phyloP scores from a whole-genome alignment of 2,888 invertebrate species.

The Acleris laterana region DNA sequence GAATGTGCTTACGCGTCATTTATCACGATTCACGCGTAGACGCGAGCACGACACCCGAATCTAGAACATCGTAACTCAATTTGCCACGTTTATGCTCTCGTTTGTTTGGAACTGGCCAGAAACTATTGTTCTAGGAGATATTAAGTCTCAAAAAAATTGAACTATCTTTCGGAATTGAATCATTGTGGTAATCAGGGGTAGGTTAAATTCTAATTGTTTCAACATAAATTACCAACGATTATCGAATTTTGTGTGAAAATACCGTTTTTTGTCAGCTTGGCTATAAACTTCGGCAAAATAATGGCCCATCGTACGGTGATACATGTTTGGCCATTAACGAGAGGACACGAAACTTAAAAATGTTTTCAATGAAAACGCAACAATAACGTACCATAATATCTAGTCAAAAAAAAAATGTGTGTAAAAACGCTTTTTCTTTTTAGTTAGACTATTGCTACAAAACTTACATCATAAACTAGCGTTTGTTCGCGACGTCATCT shows the following conservation, averaged over 20 bases:
- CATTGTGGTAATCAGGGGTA: too few relatives aligned
- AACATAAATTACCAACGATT: not conserved
- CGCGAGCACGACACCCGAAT: slow-evolving; percentile 36
- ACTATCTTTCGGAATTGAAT: too few relatives aligned
- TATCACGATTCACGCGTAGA: slow-evolving; percentile 49
- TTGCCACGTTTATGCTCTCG: slow-evolving; percentile 25
- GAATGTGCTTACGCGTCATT: slow-evolving; percentile 52
- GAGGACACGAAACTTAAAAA: slow-evolving; percentile 8
- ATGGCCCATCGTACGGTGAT: slow-evolving; percentile 19
- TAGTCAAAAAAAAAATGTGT: too few relatives aligned
- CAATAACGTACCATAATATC: not conserved
- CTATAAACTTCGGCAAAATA: slow-evolving; percentile 26
- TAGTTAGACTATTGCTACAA: too few relatives aligned
- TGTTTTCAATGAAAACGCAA: not conserved
- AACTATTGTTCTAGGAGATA: too few relatives aligned
- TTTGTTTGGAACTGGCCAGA: slow-evolving; percentile 18
- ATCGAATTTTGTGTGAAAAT: not conserved
- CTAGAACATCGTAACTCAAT: slow-evolving; percentile 34
- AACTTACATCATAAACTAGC: too few relatives aligned
- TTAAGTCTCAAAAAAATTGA: too few relatives aligned
- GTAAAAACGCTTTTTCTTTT: too few relatives aligned
- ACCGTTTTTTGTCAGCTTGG: slow-evolving; percentile 1
- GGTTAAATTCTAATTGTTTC: too few relatives aligned
- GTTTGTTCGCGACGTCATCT: too few relatives aligned
- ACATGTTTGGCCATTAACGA: slow-evolving; percentile 10